phyloP scores from a whole-genome alignment of 1,140 invertebrate species.

The Babylonia areolata region DNA sequence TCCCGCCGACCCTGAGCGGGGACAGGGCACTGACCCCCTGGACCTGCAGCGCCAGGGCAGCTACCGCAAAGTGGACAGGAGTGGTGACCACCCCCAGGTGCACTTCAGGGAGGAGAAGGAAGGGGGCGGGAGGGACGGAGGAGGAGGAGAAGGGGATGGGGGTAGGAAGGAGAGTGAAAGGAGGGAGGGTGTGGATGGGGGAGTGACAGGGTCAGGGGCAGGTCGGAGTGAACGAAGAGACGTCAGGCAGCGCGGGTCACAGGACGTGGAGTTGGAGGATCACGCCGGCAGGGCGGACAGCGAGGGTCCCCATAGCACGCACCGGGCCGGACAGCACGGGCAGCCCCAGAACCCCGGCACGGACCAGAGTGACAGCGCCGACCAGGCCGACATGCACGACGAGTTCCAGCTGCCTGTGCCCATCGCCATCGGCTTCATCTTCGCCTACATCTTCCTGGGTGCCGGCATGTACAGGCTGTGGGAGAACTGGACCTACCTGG shows the following conservation, averaged over 20 bases:
- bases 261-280: not conserved
- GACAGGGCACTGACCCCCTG: not conserved
- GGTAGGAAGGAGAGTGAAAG: not conserved
- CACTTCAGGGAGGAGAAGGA: not conserved
- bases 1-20: not conserved
- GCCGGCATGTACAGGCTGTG: constrained; percentile 83
- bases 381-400: constrained; percentile 82
- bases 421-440: constrained; percentile 87
- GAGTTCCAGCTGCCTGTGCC: constrained; percentile 95
- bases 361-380: constrained; percentile 19
- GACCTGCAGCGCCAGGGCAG: constrained; percentile 11
- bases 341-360: not conserved
- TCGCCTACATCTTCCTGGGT: constrained; percentile 90
- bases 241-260: not conserved
- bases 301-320: not conserved
- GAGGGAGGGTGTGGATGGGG: not conserved
- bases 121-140: not conserved
- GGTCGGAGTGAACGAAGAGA: not conserved
- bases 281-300: not conserved
- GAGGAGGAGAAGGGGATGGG: not conserved
- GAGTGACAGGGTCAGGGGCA: not conserved
- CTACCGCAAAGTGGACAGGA: not conserved
- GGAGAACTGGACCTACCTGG: constrained; percentile 89
- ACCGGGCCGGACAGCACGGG: not conserved
- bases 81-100: not conserved